phyloP scores from a whole-genome alignment of 2,888 invertebrate genomes.

The Notodonta ziczac region DNA sequence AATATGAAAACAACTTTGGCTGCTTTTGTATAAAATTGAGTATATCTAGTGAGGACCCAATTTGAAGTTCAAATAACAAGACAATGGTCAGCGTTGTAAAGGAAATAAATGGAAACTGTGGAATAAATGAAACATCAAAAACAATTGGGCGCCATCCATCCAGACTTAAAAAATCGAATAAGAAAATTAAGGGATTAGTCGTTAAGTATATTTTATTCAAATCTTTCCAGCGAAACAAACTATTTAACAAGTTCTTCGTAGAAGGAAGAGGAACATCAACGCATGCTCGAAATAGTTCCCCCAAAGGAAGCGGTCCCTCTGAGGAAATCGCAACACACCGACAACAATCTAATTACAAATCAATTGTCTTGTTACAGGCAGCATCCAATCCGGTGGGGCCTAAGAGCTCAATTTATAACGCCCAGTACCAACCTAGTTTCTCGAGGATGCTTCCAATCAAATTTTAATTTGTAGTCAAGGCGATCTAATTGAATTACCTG shows the following conservation, averaged over 20 bases:
- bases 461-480: conserved; percentile 57
- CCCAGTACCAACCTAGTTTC: conserved; percentile 49
- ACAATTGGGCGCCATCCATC: no score
- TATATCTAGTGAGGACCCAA: no score
- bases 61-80: no score
- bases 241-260: neutral
- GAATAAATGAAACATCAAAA: no score
- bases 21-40: no score
- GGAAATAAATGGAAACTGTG: no score
- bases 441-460: conserved; percentile 69
- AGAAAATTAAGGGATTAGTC: no score
- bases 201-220: no score
- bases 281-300: conserved; percentile 10
- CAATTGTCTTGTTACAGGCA: conserved; percentile 52
- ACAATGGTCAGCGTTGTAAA: no score
- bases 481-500: conserved; percentile 66
- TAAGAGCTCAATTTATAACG: conserved; percentile 40
- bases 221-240: no score
- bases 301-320: conserved; percentile 14
- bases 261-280: neutral
- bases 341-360: conserved; percentile 50
- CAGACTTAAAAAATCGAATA: no score
- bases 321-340: conserved; percentile 31
- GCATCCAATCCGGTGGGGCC: conserved; percentile 23
- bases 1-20: no score